phyloP scores from a whole-genome alignment of 2,113 vertebrate species.

The Perca flavescens region DNA sequence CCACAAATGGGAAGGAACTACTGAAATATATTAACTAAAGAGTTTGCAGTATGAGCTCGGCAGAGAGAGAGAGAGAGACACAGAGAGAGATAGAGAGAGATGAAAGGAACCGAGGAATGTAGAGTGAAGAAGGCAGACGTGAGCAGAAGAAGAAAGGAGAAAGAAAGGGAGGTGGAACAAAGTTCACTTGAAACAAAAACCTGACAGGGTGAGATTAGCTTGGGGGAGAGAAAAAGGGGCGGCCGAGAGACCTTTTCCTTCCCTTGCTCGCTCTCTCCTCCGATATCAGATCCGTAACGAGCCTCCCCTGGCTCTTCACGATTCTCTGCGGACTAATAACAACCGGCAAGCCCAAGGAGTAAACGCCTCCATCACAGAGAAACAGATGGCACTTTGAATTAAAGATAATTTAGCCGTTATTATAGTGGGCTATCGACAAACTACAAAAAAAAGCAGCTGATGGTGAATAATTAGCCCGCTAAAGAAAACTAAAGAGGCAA shows the following conservation, averaged over 20 bases:
- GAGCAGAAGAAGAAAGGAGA: slow-evolving; percentile 1
- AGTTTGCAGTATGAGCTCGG: background rate
- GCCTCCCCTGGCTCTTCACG: background rate
- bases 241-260: background rate
- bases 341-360: slow-evolving; percentile 15
- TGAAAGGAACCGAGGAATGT: no score
- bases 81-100: no score
- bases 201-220: background rate
- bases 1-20: background rate
- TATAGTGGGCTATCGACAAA: slow-evolving; percentile 36
- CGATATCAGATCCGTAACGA: background rate
- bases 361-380: slow-evolving; percentile 21
- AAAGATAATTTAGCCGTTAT: slow-evolving; percentile 43
- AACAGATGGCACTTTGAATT: slow-evolving; percentile 42
- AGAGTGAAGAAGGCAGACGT: background rate
- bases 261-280: background rate
- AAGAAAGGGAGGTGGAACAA: background rate
- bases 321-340: slow-evolving; percentile 17
- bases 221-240: background rate
- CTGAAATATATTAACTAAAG: background rate
- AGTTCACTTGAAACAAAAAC: background rate
- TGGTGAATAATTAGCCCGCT: slow-evolving; percentile 21
- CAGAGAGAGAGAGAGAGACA: background rate
- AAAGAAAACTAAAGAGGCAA: slow-evolving; percentile 34
- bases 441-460: slow-evolving; percentile 36